Conservation (phyloP, 2,888 invertebrate genomes). For the Malthinus seriepunctatus region DNA sequence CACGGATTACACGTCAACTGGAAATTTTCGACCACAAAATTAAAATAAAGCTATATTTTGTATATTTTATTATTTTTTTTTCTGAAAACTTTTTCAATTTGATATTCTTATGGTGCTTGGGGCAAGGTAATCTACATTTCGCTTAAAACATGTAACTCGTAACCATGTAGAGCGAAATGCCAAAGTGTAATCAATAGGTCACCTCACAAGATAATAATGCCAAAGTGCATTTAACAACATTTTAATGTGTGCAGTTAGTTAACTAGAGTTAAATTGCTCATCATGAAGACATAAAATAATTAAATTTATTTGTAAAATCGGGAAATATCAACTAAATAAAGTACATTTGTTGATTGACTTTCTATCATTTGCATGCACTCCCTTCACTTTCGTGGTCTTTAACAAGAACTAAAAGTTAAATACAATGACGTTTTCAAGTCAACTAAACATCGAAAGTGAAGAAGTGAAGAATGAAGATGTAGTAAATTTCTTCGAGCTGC, state of each 20-base stretch:
- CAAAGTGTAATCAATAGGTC: constrained; percentile 15
- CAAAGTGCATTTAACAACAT: too few relatives aligned
- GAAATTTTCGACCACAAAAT: too few relatives aligned
- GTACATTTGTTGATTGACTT: constrained; percentile 28
- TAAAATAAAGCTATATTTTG: background rate
- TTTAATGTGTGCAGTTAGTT: too few relatives aligned
- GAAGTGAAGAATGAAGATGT: background rate
- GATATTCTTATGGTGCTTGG: background rate
- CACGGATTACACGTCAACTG: too few relatives aligned
- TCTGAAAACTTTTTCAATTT: background rate
- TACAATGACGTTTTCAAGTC: background rate
- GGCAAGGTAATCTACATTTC: constrained; percentile 15
- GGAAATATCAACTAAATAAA: constrained; percentile 15
- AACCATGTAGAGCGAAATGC: constrained; percentile 9
- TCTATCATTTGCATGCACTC: constrained; percentile 32
- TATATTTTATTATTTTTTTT: background rate
- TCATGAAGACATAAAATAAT: too few relatives aligned
- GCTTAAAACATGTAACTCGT: constrained; percentile 6
- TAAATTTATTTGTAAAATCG: too few relatives aligned
- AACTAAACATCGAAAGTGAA: background rate
- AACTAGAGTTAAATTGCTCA: too few relatives aligned
- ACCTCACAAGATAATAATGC: background rate
- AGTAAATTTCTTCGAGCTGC: too few relatives aligned
- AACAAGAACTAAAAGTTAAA: background rate
- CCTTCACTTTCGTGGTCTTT: constrained; percentile 30